phyloP scores from a whole-genome alignment of 2,113 vertebrate species.

The Neotoma lepida region DNA sequence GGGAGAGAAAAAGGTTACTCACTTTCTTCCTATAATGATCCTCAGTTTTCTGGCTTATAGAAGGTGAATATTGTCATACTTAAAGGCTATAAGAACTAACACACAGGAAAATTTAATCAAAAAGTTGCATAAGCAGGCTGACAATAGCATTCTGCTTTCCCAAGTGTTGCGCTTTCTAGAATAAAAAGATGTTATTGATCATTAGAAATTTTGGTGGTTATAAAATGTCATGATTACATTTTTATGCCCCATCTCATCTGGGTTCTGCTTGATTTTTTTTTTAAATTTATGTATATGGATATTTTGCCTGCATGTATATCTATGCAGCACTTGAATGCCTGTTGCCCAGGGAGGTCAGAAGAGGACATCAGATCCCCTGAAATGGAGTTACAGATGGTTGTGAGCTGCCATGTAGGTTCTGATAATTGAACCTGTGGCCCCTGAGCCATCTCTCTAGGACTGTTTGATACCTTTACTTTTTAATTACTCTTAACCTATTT shows the following conservation, averaged over 20 bases:
- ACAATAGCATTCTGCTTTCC: conserved; percentile 4
- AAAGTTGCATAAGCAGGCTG: not conserved
- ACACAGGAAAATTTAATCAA: not conserved
- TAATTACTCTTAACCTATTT: conserved; percentile 4
- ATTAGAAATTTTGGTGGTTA: conserved; percentile 3
- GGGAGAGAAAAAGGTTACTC: not conserved
- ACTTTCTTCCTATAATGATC: not conserved
- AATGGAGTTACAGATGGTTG: not conserved
- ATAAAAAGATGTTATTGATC: not conserved
- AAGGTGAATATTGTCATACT: not conserved
- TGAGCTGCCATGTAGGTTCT: not conserved
- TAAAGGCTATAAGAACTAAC: not conserved
- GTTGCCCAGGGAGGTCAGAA: not conserved
- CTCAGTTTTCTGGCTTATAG: not conserved
- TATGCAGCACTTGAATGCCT: not conserved
- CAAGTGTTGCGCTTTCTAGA: not conserved
- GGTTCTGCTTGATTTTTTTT: not conserved
- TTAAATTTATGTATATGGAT: not conserved
- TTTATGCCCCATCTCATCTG: not conserved
- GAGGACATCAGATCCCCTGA: not conserved
- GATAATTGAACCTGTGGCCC: not conserved
- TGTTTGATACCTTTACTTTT: conserved; percentile 27
- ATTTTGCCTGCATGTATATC: not conserved
- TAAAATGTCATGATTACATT: conserved; percentile 27
- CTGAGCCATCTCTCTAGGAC: no score